phyloP scores from a whole-genome alignment of 2,113 vertebrate genomes.

The Abramis brama region DNA sequence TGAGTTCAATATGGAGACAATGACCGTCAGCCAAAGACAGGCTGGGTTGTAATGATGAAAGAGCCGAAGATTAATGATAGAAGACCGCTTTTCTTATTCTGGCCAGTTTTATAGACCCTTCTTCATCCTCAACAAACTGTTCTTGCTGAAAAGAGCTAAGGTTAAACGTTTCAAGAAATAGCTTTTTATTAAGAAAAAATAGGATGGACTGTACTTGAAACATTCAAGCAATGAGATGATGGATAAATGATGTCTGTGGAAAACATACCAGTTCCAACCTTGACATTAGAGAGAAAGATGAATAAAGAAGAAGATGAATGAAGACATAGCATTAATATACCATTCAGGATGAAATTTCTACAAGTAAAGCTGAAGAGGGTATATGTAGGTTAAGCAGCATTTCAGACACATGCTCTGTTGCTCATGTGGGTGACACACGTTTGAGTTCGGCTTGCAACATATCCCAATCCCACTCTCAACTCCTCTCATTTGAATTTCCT shows the following conservation, averaged over 20 bases:
- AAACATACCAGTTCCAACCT: background rate
- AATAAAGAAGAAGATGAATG: background rate
- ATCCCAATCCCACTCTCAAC: background rate
- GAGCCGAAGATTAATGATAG: conserved; percentile 7
- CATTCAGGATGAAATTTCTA: background rate
- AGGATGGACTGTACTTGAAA: background rate
- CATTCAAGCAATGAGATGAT: background rate
- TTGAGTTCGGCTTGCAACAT: background rate
- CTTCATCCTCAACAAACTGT: conserved; percentile 60
- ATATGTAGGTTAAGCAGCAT: background rate
- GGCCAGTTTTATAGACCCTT: conserved; percentile 1
- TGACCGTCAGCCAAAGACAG: conserved; percentile 49
- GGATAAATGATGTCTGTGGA: background rate
- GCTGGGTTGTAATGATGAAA: conserved; percentile 66
- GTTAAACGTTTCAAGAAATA: background rate
- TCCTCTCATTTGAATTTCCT: background rate
- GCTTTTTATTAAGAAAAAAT: background rate
- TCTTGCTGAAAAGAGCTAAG: background rate
- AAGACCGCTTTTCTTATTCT: background rate
- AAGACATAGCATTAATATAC: background rate
- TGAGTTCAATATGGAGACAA: conserved; percentile 66
- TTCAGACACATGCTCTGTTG: background rate
- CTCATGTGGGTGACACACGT: background rate
- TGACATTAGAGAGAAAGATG: background rate
- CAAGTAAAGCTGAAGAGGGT: background rate